Percentiles rank a stretch among this genome's conserved stretches.
These are phyloP conservation scores for Halichoerus grypus DNA, from an alignment of 2,113 vertebrate genomes.

Conservation along the genomic window DNA sequence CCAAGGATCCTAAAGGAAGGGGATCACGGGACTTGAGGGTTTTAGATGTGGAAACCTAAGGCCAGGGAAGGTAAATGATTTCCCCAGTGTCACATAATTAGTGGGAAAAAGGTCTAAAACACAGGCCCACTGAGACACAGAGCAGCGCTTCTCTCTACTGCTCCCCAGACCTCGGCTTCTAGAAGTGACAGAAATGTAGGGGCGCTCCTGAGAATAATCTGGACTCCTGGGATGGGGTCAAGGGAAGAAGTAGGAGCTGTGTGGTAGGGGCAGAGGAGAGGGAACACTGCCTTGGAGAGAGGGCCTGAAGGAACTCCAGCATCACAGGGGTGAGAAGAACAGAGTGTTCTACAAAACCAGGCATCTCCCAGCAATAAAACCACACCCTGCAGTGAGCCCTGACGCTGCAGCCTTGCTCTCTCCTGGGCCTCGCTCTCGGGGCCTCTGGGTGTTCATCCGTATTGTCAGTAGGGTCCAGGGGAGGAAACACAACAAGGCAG, in stretches of 20 bases:
- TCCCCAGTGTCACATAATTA: background rate
- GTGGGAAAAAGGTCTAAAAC: background rate
- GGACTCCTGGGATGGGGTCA: background rate
- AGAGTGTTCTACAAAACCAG: background rate
- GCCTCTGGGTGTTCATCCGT: background rate
- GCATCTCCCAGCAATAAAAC: slow-evolving; percentile 42
- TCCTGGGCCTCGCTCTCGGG: background rate
- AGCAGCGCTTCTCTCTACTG: background rate
- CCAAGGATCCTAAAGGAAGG: background rate
- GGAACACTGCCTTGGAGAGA: background rate
- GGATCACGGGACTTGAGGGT: background rate
- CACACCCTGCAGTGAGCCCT: background rate
- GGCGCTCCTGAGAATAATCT: background rate
- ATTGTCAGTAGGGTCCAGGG: background rate
- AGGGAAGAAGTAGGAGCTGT: background rate
- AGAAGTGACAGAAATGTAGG: background rate
- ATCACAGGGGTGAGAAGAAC: background rate
- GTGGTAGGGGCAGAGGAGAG: background rate
- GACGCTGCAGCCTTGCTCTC: background rate
- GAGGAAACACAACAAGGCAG: background rate
- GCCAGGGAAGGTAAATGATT: background rate
- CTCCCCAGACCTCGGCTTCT: background rate
- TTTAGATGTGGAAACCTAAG: background rate
- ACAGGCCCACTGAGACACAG: background rate
- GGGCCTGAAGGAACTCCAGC: background rate